These are phyloP conservation scores for Drosophila colorata DNA, from an alignment of 2,888 invertebrate species.

Conservation along the genomic window DNA sequence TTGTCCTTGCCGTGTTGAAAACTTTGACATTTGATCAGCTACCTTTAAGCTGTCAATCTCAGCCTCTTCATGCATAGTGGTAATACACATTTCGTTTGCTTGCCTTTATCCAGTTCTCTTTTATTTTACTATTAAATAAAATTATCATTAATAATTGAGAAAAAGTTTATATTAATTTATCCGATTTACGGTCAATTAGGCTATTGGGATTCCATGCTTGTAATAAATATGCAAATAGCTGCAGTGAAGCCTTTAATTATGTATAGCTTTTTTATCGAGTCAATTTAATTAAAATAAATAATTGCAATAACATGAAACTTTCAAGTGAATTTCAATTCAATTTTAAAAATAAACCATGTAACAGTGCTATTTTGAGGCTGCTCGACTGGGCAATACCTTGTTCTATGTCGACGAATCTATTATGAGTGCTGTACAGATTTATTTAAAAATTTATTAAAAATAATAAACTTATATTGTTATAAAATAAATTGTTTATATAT, in stretches of 20 bases:
- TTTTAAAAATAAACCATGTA: neutral
- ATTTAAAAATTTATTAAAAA: too few species aligned
- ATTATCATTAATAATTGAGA: neutral
- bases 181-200: constrained; percentile 38
- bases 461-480: too few species aligned
- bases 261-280: constrained; percentile 1
- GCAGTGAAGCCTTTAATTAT: constrained; percentile 20
- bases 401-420: too few species aligned
- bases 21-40: constrained; percentile 52
- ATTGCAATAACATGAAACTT: neutral
- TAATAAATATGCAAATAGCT: constrained; percentile 25
- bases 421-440: neutral
- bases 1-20: constrained; percentile 4
- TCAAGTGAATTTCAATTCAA: neutral
- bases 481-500: too few species aligned
- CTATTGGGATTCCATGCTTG: constrained; percentile 18
- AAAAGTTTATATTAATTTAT: constrained; percentile 32
- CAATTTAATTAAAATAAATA: constrained; percentile 26
- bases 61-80: neutral
- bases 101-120: neutral
- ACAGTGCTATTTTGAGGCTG: too few species aligned
- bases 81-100: neutral
- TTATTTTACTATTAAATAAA: neutral
- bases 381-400: neutral
- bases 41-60: constrained; percentile 1